Evolutionary conservation across 2,113 vertebrate genomes (phyloP).

Genomic region (Cynoglossus semilaevis): DNA sequence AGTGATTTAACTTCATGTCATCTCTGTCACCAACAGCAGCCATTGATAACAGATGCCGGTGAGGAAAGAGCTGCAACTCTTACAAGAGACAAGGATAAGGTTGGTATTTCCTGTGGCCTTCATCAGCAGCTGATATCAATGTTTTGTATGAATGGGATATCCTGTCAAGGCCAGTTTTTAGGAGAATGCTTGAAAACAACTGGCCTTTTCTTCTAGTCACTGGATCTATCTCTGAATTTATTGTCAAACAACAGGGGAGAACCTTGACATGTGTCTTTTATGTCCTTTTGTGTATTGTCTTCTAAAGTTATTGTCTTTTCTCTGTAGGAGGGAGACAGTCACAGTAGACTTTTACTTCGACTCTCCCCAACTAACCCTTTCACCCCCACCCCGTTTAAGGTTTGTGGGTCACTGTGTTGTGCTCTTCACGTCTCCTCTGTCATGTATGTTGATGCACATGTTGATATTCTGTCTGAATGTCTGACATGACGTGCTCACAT

Average conservation of each 20-base stretch:
- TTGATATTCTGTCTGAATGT: neutral
- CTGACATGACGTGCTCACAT: constrained; percentile 27
- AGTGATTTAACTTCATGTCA: constrained; percentile 46
- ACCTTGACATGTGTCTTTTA: constrained; percentile 3
- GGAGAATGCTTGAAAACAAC: no score
- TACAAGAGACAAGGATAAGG: constrained; percentile 67
- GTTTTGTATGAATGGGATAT: neutral
- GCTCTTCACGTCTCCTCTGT: constrained; percentile 13
- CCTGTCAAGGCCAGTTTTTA: neutral
- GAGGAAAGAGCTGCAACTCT: constrained; percentile 59
- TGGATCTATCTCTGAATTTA: neutral
- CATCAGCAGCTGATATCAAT: constrained; percentile 5
- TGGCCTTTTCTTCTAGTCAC: no score
- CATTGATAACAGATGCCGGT: constrained; percentile 53
- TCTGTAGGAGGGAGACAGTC: constrained; percentile 88
- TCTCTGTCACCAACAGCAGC: constrained; percentile 48
- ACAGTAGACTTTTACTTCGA: constrained; percentile 86
- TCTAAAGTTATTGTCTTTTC: constrained; percentile 78
- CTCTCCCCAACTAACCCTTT: constrained; percentile 97
- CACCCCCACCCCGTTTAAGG: constrained; percentile 97
- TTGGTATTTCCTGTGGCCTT: constrained; percentile 43
- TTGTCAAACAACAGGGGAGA: neutral
- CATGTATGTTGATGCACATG: constrained; percentile 33
- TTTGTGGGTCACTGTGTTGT: constrained; percentile 81
- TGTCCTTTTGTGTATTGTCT: constrained; percentile 38